These are phyloP conservation scores for Halichoeres trimaculatus DNA, from an alignment of 2,113 vertebrate species.

Conservation along the genomic window DNA sequence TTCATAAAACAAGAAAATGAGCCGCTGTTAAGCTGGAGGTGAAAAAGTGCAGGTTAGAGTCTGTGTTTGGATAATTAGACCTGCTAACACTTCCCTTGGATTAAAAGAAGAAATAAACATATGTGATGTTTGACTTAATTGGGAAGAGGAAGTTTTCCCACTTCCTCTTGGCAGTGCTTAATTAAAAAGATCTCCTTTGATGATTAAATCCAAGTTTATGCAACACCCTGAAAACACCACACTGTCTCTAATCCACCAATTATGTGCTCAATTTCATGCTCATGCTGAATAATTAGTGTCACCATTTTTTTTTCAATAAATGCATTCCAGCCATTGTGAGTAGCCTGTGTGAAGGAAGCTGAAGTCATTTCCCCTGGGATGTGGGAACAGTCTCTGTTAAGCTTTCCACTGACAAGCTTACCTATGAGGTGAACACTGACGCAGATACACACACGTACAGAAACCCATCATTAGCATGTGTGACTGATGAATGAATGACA, in stretches of 20 bases:
- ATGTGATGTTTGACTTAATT: conserved; percentile 23
- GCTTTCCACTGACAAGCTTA: conserved; percentile 10
- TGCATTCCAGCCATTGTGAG: neutral
- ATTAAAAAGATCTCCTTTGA: conserved; percentile 57
- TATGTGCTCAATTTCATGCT: conserved; percentile 46
- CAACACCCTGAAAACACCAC: conserved; percentile 38
- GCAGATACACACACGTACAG: neutral
- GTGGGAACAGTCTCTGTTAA: neutral
- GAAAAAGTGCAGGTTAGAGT: neutral
- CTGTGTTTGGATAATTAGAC: neutral
- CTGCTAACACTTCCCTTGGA: neutral
- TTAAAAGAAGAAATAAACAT: neutral
- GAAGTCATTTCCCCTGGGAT: neutral
- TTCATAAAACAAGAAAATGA: too few relatives aligned
- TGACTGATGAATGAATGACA: conserved; percentile 22
- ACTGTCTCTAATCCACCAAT: conserved; percentile 29
- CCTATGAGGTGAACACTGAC: neutral
- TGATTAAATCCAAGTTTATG: conserved; percentile 50
- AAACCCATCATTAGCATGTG: conserved; percentile 1
- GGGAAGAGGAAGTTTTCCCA: neutral
- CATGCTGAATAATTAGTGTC: conserved; percentile 42
- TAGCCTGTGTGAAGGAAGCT: conserved; percentile 1
- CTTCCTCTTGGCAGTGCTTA: conserved; percentile 33
- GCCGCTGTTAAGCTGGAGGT: neutral
- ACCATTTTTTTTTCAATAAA: conserved; percentile 3